Conservation (phyloP, 2,797 vertebrate genomes). For the Masticophis lateralis region DNA sequence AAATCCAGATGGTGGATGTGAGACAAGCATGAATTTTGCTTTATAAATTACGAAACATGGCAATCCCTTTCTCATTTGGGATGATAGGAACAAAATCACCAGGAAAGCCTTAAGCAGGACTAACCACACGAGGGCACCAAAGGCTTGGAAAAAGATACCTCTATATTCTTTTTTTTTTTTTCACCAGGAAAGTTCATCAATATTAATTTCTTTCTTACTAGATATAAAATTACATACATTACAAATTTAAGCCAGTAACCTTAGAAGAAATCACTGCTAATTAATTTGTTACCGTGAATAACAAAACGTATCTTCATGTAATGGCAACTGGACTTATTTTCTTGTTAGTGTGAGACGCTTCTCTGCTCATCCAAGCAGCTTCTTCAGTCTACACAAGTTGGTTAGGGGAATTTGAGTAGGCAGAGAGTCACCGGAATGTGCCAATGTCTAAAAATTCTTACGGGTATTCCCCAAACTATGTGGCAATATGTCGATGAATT, state of each 20-base stretch:
- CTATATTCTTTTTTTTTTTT: background rate
- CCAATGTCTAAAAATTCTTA: background rate
- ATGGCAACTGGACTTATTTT: background rate
- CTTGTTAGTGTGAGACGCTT: background rate
- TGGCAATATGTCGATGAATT: background rate
- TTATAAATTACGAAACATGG: background rate
- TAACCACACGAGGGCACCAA: constrained; percentile 71
- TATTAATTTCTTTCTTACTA: fast-evolving
- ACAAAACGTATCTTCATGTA: background rate
- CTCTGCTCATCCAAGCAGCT: background rate
- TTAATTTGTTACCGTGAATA: constrained; percentile 22
- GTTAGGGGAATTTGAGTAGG: background rate
- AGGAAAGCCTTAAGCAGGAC: constrained; percentile 6
- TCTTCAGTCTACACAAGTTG: background rate
- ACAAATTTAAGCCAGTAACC: background rate
- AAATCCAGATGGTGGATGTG: background rate
- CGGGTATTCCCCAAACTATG: background rate
- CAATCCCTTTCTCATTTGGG: background rate
- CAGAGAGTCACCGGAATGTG: background rate
- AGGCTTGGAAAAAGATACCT: constrained; percentile 54
- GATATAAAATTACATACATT: background rate
- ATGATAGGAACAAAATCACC: background rate
- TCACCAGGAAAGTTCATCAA: background rate
- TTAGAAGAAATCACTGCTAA: constrained; percentile 26
- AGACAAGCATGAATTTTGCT: background rate